A percentile compares a stretch with the other conserved stretches of the same genome.
phyloP scores from a whole-genome alignment of 2,888 invertebrate genomes.

The Camponotus fellah region DNA sequence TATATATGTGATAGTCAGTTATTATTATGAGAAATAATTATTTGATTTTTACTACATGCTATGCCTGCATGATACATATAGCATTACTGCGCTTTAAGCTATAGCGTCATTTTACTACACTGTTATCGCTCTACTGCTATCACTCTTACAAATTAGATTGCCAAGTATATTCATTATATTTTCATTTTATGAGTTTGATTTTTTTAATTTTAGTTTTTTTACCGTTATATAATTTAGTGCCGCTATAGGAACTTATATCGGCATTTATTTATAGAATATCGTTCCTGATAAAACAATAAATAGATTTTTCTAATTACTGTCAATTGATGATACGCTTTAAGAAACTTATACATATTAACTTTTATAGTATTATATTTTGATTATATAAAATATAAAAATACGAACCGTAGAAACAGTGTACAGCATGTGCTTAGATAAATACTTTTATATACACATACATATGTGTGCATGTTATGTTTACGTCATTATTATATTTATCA shows the following conservation, averaged over 20 bases:
- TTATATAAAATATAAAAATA: background rate
- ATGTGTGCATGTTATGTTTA: too few species aligned
- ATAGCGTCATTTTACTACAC: background rate
- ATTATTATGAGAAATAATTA: background rate
- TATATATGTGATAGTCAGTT: background rate
- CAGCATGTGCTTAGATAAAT: background rate
- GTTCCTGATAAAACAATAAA: background rate
- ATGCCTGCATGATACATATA: background rate
- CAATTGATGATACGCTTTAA: background rate
- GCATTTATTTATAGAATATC: background rate
- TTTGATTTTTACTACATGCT: background rate
- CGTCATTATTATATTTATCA: too few species aligned
- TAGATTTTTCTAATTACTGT: background rate
- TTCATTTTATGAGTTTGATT: background rate
- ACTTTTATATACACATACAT: background rate
- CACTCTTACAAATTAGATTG: background rate
- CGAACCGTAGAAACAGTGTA: background rate
- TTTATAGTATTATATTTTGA: background rate
- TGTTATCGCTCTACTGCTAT: background rate
- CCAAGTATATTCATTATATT: background rate
- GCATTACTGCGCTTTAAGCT: background rate
- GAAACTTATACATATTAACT: background rate
- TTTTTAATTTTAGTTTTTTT: constrained; percentile 3
- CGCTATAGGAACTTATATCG: background rate
- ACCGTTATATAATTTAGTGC: background rate